phyloP scores from a whole-genome alignment of 1,140 invertebrate species.

The Hormaphis cornu region DNA sequence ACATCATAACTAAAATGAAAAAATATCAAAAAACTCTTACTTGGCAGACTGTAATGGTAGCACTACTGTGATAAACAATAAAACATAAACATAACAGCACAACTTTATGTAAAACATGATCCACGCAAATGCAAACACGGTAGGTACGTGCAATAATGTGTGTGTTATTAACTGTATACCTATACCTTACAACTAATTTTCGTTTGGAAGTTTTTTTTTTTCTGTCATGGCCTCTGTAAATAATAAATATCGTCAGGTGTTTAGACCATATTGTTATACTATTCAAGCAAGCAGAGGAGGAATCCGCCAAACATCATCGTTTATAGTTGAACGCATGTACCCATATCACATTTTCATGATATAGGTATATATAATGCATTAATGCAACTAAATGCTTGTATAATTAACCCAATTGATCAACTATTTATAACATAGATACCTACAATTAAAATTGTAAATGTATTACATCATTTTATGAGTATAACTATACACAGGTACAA shows the following conservation, averaged over 20 bases:
- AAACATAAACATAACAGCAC: not conserved
- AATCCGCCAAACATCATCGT: too few relatives aligned
- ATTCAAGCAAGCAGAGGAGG: not conserved
- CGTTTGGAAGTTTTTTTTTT: not conserved
- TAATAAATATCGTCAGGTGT: not conserved
- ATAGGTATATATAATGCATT: too few relatives aligned
- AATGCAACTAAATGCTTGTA: too few relatives aligned
- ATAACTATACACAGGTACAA: too few relatives aligned
- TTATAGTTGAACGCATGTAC: too few relatives aligned
- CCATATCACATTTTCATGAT: too few relatives aligned
- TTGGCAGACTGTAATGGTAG: not conserved
- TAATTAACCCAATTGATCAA: too few relatives aligned
- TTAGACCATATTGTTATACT: not conserved
- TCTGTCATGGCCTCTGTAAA: not conserved
- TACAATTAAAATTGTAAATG: too few relatives aligned
- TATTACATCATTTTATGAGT: too few relatives aligned
- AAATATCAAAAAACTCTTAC: constrained; percentile 4
- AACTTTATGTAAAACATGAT: not conserved
- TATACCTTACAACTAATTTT: not conserved
- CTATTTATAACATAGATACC: too few relatives aligned
- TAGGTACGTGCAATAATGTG: not conserved
- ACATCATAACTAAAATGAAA: too few relatives aligned
- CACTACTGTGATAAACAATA: not conserved
- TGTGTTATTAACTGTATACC: not conserved
- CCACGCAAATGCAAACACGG: not conserved